Evolutionary conservation across 2,113 vertebrate species (phyloP), one percentile per base, ranked within the genome.

Genomic region (Myotis yumanensis): DNA sequence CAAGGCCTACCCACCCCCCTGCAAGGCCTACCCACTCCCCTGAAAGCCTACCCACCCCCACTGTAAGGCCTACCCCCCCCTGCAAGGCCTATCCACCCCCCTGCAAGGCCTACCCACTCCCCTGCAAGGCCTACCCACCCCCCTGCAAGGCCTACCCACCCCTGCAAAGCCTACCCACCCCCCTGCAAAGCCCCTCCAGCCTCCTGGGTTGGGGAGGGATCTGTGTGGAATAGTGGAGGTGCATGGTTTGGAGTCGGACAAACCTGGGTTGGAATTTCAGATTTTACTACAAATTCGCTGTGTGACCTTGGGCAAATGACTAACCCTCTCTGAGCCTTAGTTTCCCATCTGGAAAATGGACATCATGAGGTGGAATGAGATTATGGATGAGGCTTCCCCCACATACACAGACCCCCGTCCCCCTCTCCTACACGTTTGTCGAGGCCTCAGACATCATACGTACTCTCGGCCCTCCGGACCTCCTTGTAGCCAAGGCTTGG

Each of bases 401-500:
- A 62, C 20, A 1, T 4, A 20, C 52, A 54, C 52, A 51, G 20
- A 57, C 20, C 54, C 22, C 62, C 4, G 0, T 3, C n/a, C 15
- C 62, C 22, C 0, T 76, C 64, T 51, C 87, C 51, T 14, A 32
- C 17, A 14, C 0, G 2, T 7, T 6, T 6, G 66, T 5, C 17
- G 51, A 43, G 46, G 71, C 40, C 64, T 71, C 69, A 4, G 8
- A 25, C 15, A 2, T 16, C 66, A 90, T 91, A 98, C 97, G 0
- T 97, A 98, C 98, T 94, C 52, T 98, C 72, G 0, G 93, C 95
- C 85, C 94, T 94, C 66, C 52, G 96, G 35, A 75, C 91, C 12
- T 98, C 97, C 95, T 98, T 96, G 82, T 97, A 94, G 62, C 97
- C 82, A 10, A 96, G 96, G 91, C 81, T 94, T 23, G 84, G 75